phyloP scores from a whole-genome alignment of 2,888 invertebrate genomes.

The Agriopis leucophaearia region DNA sequence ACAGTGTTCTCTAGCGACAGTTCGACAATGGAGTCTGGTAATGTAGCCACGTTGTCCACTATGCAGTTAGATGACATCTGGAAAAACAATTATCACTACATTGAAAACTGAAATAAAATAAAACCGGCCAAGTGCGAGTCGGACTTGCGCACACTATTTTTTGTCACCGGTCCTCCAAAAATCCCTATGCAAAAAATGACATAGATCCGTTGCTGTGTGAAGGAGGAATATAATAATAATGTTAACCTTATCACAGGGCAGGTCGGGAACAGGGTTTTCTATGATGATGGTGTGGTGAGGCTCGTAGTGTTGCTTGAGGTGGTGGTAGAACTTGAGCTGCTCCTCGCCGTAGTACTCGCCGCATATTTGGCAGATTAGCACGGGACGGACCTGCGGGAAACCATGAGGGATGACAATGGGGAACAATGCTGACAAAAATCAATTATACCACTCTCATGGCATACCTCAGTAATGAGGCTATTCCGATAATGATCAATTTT shows the following conservation, averaged over 20 bases:
- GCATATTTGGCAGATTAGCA: constrained; percentile 92
- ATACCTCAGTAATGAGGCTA: no score
- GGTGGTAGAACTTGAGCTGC: constrained; percentile 94
- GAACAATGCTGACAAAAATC: no score
- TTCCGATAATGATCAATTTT: no score
- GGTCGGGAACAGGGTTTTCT: constrained; percentile 75
- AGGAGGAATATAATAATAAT: neutral
- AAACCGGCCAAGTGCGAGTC: no score
- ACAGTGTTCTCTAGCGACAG: constrained; percentile 77
- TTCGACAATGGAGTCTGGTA: constrained; percentile 82
- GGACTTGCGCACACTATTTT: no score
- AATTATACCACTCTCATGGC: no score
- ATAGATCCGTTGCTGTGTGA: no score
- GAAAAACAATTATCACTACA: constrained; percentile 12
- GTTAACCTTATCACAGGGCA: constrained; percentile 77
- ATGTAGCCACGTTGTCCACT: constrained; percentile 75
- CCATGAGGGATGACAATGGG: neutral
- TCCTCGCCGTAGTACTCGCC: constrained; percentile 90
- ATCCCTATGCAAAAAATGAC: no score
- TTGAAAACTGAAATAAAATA: no score
- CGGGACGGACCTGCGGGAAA: constrained; percentile 74
- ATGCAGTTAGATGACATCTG: constrained; percentile 81
- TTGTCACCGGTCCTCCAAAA: no score
- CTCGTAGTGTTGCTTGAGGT: constrained; percentile 94
- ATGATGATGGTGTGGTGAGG: constrained; percentile 81